These are phyloP conservation scores for Rhinolophus sinicus DNA, from an alignment of 2,113 vertebrate species.

Conservation along the genomic window DNA sequence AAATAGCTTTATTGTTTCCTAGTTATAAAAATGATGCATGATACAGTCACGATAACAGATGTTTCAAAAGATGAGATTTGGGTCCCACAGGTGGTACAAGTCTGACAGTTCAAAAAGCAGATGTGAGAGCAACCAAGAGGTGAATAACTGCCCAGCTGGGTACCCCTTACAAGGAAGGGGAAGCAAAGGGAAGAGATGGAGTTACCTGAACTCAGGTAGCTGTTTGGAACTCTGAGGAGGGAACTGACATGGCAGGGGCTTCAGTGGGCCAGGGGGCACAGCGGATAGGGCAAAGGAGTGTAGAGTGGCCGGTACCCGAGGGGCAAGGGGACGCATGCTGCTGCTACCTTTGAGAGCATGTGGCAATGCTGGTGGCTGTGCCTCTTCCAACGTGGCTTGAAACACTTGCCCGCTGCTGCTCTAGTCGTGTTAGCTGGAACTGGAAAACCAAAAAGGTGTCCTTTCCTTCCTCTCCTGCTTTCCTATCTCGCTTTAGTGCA, in stretches of 20 bases:
- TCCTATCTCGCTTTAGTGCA: neutral
- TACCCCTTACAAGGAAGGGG: fast-evolving
- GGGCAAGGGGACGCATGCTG: too few species aligned
- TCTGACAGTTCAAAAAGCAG: neutral
- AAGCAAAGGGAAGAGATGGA: neutral
- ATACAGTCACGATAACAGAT: neutral
- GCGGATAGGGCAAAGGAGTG: neutral
- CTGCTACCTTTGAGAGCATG: neutral
- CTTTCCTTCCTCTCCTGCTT: neutral
- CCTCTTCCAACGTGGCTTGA: neutral
- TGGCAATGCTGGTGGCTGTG: too few species aligned
- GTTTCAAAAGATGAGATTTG: neutral
- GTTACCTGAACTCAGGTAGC: neutral
- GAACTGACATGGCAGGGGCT: neutral
- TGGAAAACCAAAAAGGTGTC: neutral
- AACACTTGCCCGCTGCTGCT: neutral
- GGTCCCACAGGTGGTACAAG: neutral
- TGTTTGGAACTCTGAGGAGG: neutral
- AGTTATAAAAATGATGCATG: neutral
- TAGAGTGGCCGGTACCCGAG: neutral
- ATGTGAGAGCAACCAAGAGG: neutral
- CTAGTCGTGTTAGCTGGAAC: neutral
- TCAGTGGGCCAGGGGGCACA: neutral
- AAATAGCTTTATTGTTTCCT: neutral
- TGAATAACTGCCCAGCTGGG: neutral